These are phyloP conservation scores for Zosterops japonicus DNA, from an alignment of 2,113 vertebrate genomes.

Conservation along the genomic window DNA sequence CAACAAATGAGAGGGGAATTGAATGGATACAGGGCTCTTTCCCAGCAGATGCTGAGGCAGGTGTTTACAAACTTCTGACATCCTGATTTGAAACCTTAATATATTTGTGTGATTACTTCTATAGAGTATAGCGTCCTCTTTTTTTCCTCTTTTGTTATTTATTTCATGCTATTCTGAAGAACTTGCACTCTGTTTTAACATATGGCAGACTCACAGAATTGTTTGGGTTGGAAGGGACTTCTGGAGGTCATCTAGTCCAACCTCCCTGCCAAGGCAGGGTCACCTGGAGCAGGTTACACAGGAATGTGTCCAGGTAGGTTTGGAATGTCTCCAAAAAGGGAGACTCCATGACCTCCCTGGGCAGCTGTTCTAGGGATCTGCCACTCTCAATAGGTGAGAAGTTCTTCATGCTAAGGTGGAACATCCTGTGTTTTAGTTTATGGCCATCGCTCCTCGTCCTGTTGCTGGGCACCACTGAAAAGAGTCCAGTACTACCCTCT, in stretches of 20 bases:
- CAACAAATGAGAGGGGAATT: neutral
- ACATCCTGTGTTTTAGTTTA: neutral
- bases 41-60: neutral
- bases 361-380: neutral
- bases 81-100: neutral
- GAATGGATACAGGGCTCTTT: neutral
- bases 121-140: neutral
- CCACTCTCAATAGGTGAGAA: neutral
- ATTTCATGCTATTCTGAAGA: neutral
- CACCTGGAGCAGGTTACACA: neutral
- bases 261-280: neutral
- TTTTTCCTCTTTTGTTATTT: neutral
- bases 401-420: neutral
- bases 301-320: neutral
- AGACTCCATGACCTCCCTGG: neutral
- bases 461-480: neutral
- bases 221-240: neutral
- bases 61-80: neutral
- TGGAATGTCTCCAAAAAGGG: neutral
- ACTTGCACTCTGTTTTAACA: neutral
- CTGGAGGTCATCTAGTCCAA: neutral
- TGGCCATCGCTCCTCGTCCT: neutral
- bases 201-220: neutral
- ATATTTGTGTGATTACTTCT: neutral
- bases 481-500: neutral